Base-by-base conservation (phyloP, 2,797 vertebrate species). In the Menidia menidia region DNA sequence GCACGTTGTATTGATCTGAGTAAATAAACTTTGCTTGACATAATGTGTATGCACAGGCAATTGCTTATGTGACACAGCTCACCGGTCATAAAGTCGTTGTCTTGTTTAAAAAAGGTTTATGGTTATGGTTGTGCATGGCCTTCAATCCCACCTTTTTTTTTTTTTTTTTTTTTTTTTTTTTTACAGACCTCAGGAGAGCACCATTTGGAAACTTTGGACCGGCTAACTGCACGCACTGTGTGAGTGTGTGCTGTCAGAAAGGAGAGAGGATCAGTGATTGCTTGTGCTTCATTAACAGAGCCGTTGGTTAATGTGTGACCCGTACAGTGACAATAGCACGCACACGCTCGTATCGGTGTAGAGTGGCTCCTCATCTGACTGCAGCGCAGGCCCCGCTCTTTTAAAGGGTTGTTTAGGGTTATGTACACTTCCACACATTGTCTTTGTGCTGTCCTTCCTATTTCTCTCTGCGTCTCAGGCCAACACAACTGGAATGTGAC, bases 281-380 rank as follows among this genome's bases (percentile, higher is more conserved):
- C 81, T 66, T 53, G 89, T 92, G 87, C 86, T 89, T 91, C 87
- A 88, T 91, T 92, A 90, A 92, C 92, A 90, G 84, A 92, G 83
- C 81, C 77, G 71, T 77, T 87, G 83, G 91, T 93, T 92, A 93
- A 93, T 93, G 83, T 89, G 77, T 92, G 62, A 92, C 91, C 77
- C 56, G 68, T 77, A 82, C 81, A 81, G 83, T 84, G 61, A 82
- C 73, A 81, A 67, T 73, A 61, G 53, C 51, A 51, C 68, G 74
- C 62, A 69, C 55, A 68, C 66, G 52, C 50, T 76, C 45, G 43
- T n/a, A 42, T 25, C 69, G 44, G 47, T 66, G 73, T 32, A 63
- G 60, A 76, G 72, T 6, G 13, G 68, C 60, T 82, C 64, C 77
- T 53, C 50, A 25, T 80, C 68, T 82, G 88, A 91, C 86, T 76